Conservation (phyloP, 2,113 vertebrate genomes). For the Xenus cinereus region DNA sequence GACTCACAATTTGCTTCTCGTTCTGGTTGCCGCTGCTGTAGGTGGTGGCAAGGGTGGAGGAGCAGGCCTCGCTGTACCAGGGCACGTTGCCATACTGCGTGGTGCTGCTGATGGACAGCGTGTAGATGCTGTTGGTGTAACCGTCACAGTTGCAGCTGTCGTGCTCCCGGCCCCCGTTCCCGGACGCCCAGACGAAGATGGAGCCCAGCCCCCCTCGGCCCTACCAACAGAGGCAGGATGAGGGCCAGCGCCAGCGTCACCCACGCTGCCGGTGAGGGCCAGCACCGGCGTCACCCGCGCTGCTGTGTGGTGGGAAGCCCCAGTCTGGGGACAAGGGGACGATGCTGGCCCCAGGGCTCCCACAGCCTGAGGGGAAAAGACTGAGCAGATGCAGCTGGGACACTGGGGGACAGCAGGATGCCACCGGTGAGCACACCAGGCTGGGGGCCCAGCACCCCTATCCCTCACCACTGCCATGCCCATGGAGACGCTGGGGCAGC, state of each 20-base stretch:
- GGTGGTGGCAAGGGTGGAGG: constrained; percentile 95
- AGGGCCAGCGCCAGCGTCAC: not conserved
- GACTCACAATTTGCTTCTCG: constrained; percentile 96
- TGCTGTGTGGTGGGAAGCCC: not conserved
- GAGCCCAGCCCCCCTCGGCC: constrained; percentile 91
- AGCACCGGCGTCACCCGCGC: not conserved
- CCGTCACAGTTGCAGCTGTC: constrained; percentile 99
- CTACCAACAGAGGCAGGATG: constrained; percentile 65
- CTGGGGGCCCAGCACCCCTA: rapidly evolving
- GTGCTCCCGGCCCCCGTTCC: constrained; percentile 92
- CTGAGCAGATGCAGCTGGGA: not conserved
- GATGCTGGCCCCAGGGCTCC: not conserved
- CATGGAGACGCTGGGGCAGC: not conserved
- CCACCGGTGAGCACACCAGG: rapidly evolving
- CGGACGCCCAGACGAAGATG: constrained; percentile 98
- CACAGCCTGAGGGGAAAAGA: not conserved
- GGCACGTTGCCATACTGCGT: constrained; percentile 93
- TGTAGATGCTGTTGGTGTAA: constrained; percentile 99
- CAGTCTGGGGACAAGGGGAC: rapidly evolving
- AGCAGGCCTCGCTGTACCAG: constrained; percentile 99
- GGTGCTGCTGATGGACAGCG: constrained; percentile 97
- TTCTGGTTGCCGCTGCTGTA: constrained; percentile 97
- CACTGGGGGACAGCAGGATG: not conserved
- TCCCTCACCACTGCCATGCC: not conserved
- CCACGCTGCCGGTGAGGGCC: not conserved